Conservation (phyloP, 2,888 invertebrate species). For the Rhingia rostrata region DNA sequence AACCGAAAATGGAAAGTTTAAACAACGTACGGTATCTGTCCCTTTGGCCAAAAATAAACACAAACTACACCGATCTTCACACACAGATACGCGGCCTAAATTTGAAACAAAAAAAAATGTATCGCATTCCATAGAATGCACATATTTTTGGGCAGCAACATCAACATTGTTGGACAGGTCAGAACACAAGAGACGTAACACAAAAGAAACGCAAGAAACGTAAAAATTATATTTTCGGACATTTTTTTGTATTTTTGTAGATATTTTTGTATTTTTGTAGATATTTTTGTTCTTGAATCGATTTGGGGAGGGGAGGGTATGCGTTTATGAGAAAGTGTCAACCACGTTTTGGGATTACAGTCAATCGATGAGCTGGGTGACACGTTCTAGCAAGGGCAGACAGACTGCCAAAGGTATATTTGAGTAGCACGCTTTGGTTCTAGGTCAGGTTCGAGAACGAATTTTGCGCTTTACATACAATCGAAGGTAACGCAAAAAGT, state of each 20-base stretch:
- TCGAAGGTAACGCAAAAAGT: conserved; percentile 8
- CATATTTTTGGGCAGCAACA: conserved; percentile 64
- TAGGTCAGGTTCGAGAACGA: conserved; percentile 73
- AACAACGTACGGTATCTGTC: conserved; percentile 51
- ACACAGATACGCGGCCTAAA: conserved; percentile 35
- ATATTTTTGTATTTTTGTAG: conserved; percentile 2
- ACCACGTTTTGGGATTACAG: conserved; percentile 33
- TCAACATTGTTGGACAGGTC: conserved; percentile 71
- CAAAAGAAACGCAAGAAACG: neutral
- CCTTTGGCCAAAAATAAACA: conserved; percentile 56
- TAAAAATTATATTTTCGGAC: conserved; percentile 13
- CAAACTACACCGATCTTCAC: conserved; percentile 18
- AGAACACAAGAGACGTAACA: conserved; percentile 40
- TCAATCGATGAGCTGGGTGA: conserved; percentile 49
- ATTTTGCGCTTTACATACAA: conserved; percentile 51
- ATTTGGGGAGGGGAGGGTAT: neutral
- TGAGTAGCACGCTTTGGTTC: conserved; percentile 47
- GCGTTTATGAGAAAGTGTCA: neutral
- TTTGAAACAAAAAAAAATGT: conserved; percentile 23
- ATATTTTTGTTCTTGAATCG: conserved; percentile 5
- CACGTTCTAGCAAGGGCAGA: conserved; percentile 39
- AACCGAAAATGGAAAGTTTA: conserved; percentile 72
- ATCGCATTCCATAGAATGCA: conserved; percentile 33
- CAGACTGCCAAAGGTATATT: conserved; percentile 6
- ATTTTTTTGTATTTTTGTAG: neutral